phyloP scores from a whole-genome alignment of 2,797 vertebrate species.

The Sardinella longiceps region DNA sequence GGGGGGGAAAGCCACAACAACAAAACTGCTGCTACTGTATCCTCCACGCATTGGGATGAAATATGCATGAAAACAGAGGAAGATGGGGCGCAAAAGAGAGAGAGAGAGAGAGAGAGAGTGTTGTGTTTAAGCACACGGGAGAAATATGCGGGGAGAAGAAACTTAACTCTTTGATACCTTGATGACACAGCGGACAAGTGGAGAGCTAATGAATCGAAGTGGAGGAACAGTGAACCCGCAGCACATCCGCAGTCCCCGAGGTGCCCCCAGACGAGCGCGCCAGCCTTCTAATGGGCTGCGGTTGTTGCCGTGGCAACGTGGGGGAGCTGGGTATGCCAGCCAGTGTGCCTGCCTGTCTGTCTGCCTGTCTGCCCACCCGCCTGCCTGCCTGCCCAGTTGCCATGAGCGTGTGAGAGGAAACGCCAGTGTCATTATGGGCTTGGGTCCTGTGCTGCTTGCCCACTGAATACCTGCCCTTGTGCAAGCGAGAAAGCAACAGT shows the following conservation, averaged over 20 bases:
- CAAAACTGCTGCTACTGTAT: neutral
- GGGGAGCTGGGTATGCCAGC: conserved; percentile 20
- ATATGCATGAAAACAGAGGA: conserved; percentile 32
- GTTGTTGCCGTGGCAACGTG: conserved; percentile 72
- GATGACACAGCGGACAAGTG: conserved; percentile 30
- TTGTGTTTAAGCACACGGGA: neutral
- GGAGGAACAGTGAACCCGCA: conserved; percentile 40
- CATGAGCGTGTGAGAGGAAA: neutral
- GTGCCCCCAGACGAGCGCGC: conserved; percentile 26
- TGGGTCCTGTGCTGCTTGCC: neutral
- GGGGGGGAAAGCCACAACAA: neutral
- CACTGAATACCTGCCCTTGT: neutral
- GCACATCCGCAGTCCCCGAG: conserved; percentile 37
- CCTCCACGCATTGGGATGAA: conserved; percentile 5
- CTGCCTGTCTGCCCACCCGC: neutral
- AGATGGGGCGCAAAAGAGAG: neutral
- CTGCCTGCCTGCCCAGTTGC: neutral
- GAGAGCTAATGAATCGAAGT: conserved; percentile 47
- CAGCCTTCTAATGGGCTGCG: conserved; percentile 63
- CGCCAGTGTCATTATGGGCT: neutral
- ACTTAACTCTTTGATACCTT: conserved; percentile 34
- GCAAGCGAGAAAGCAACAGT: neutral
- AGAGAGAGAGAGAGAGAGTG: neutral
- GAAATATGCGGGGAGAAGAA: neutral
- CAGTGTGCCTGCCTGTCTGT: neutral